Percentiles rank a stretch among this genome's conserved stretches.
phyloP scores from a whole-genome alignment of 2,888 invertebrate genomes.

The Cyaniris semiargus region DNA sequence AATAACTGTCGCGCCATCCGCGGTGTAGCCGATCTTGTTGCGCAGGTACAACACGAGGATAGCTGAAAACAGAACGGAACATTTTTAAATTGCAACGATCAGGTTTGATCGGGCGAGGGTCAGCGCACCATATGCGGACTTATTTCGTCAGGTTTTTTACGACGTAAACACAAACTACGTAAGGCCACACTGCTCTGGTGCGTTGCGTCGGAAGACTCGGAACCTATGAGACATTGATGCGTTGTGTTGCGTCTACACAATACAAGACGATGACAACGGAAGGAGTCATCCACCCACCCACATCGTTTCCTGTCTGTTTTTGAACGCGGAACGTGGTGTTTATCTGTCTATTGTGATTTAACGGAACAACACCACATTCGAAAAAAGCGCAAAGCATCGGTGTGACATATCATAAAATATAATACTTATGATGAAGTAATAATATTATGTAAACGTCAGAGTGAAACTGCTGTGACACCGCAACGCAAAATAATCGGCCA shows the following conservation, averaged over 20 bases:
- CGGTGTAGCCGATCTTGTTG: slow-evolving; percentile 86
- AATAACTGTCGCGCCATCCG: slow-evolving; percentile 89
- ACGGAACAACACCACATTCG: too few species aligned
- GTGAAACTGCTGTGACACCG: not conserved
- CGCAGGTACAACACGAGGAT: slow-evolving; percentile 93
- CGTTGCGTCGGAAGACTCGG: not conserved
- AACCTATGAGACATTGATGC: too few species aligned
- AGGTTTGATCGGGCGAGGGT: slow-evolving; percentile 22
- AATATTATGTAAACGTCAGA: not conserved
- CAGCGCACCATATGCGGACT: slow-evolving; percentile 20
- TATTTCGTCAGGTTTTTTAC: slow-evolving; percentile 24
- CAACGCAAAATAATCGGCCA: too few species aligned
- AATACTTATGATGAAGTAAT: too few species aligned
- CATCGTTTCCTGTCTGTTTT: too few species aligned
- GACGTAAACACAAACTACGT: slow-evolving; percentile 18
- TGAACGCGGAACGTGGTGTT: too few species aligned
- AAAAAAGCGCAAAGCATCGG: too few species aligned
- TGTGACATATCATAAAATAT: not conserved
- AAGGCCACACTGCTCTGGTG: not conserved
- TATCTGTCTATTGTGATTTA: too few species aligned
- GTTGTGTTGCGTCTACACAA: too few species aligned
- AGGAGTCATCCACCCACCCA: too few species aligned
- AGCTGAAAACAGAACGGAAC: slow-evolving; percentile 81
- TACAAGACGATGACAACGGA: too few species aligned
- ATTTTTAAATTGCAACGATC: slow-evolving; percentile 23